Percentiles rank a stretch among this genome's conserved stretches.
phyloP scores from a whole-genome alignment of 2,113 vertebrate species.

The Ammodytes dubius region DNA sequence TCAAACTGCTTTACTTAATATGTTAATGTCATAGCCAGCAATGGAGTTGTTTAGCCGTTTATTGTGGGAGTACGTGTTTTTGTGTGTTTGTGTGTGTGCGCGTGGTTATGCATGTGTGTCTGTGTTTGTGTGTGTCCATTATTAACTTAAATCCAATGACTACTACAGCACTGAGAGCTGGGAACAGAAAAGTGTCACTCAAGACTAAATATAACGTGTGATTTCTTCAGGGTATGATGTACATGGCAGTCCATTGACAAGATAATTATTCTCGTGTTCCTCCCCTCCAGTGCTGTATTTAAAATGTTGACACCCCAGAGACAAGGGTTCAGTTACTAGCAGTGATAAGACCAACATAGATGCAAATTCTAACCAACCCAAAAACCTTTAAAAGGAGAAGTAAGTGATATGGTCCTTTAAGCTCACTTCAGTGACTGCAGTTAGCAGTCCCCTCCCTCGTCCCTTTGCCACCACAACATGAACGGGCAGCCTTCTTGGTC shows the following conservation, averaged over 20 bases:
- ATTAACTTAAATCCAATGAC: background rate
- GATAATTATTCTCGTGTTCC: background rate
- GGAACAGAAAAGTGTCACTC: background rate
- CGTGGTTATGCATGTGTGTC: background rate
- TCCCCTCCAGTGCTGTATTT: constrained; percentile 5
- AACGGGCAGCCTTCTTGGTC: no score
- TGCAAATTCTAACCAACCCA: background rate
- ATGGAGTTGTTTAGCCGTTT: background rate
- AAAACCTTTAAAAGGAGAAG: background rate
- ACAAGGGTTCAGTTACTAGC: background rate
- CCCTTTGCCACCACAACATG: no score
- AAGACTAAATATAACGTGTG: background rate
- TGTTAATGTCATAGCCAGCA: constrained; percentile 42
- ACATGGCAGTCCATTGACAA: background rate
- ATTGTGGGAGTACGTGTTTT: background rate
- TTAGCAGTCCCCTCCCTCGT: no score
- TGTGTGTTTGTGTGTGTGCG: background rate
- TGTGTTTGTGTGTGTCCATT: background rate
- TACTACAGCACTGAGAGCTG: background rate
- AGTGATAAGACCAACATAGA: background rate
- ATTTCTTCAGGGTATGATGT: background rate
- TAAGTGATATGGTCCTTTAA: background rate
- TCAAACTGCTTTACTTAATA: constrained; percentile 57
- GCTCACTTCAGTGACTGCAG: no score
- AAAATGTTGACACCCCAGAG: background rate